Percentiles rank a stretch among this genome's conserved stretches.
Evolutionary conservation across 2,888 invertebrate species (phyloP).

Genomic region (Protophormia terraenovae): DNA sequence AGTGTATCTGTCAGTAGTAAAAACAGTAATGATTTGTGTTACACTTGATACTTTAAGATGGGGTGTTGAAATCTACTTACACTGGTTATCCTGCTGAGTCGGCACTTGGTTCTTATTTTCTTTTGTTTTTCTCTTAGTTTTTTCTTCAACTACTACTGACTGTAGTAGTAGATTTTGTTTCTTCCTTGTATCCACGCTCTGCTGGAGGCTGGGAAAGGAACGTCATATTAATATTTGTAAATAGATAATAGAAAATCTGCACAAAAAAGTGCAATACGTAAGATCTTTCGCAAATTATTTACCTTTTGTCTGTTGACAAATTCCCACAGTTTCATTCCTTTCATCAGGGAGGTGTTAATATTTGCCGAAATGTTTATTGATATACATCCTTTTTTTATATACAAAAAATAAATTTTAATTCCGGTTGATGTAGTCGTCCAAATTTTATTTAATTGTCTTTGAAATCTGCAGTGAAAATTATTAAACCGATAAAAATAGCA

Average conservation of each 20-base stretch:
- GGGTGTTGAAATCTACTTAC: constrained; percentile 63
- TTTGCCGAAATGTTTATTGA: neutral
- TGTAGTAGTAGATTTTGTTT: no score
- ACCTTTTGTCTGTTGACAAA: constrained; percentile 34
- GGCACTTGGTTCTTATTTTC: constrained; percentile 38
- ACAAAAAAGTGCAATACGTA: neutral
- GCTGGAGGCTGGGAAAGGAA: constrained; percentile 61
- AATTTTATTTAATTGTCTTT: no score
- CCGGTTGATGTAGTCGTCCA: constrained; percentile 11
- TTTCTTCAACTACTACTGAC: neutral
- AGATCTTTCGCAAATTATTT: constrained; percentile 35
- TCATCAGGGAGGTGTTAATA: neutral
- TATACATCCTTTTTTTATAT: constrained; percentile 2
- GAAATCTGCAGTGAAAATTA: no score
- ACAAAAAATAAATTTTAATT: constrained; percentile 32
- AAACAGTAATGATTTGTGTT: constrained; percentile 51
- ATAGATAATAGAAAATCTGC: constrained; percentile 12
- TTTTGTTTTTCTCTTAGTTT: neutral
- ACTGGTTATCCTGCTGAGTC: constrained; percentile 61
- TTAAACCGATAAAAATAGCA: no score
- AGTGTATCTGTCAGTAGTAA: constrained; percentile 28
- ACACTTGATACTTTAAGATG: constrained; percentile 51
- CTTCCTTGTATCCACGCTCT: constrained; percentile 20
- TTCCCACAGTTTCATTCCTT: constrained; percentile 45
- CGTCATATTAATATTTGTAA: constrained; percentile 16